A percentile compares a stretch with the other conserved stretches of the same genome.
These are phyloP conservation scores for Anodontia alba DNA, from an alignment of 2,888 invertebrate species.

Conservation along the genomic window DNA sequence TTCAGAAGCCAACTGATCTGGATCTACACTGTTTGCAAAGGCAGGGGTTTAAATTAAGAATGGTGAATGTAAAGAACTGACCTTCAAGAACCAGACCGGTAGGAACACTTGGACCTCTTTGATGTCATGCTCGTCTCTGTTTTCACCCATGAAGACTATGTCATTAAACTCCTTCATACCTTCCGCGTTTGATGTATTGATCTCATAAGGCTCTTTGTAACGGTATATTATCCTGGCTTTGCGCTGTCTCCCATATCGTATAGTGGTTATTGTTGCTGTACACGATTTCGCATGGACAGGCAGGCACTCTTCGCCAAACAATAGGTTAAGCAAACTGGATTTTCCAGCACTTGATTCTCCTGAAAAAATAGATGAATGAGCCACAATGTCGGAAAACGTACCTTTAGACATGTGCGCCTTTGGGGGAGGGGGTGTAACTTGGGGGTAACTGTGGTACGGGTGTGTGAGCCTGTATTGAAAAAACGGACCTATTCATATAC, in stretches of 20 bases:
- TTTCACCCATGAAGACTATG: constrained; percentile 34
- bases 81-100: constrained; percentile 59
- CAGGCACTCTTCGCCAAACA: constrained; percentile 72
- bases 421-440: too few relatives aligned
- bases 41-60: too few relatives aligned
- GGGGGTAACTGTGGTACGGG: too few relatives aligned
- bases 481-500: too few relatives aligned
- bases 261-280: constrained; percentile 75
- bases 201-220: constrained; percentile 27
- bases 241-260: constrained; percentile 64
- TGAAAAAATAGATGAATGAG: constrained; percentile 41
- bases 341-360: constrained; percentile 82
- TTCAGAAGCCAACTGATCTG: too few relatives aligned
- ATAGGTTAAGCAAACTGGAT: constrained; percentile 77
- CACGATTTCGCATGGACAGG: constrained; percentile 71
- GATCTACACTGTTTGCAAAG: too few relatives aligned
- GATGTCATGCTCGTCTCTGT: constrained; percentile 46
- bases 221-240: constrained; percentile 60
- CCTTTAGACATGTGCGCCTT: too few relatives aligned
- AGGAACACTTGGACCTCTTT: constrained; percentile 59
- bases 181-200: constrained; percentile 39
- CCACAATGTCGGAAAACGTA: too few relatives aligned
- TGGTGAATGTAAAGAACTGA: too few relatives aligned
- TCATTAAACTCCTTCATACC: constrained; percentile 34
- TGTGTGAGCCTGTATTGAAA: too few relatives aligned